Conservation (phyloP, 2,888 invertebrate species). For the Thera britannica region DNA sequence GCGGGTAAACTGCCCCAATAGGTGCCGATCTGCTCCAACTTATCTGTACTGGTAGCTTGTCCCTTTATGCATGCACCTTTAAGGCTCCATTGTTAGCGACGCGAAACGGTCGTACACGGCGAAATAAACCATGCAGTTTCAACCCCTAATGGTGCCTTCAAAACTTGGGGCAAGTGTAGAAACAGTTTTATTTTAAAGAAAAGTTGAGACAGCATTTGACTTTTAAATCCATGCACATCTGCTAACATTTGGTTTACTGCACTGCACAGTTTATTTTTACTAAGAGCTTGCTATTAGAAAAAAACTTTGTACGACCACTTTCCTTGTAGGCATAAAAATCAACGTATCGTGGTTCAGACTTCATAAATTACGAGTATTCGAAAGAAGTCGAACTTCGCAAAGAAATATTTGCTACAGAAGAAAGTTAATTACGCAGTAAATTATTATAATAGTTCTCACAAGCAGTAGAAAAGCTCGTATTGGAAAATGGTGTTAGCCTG, state of each 20-base stretch:
- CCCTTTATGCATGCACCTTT: too few relatives aligned
- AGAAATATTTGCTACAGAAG: background rate
- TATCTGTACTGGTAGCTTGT: too few relatives aligned
- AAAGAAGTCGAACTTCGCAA: background rate
- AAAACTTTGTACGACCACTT: background rate
- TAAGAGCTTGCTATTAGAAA: background rate
- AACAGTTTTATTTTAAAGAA: conserved; percentile 9
- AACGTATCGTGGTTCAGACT: too few relatives aligned
- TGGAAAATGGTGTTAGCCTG: conserved; percentile 18
- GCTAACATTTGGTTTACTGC: background rate
- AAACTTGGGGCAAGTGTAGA: conserved; percentile 4
- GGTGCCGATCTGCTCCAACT: too few relatives aligned
- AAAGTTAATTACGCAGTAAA: background rate
- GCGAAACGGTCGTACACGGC: background rate
- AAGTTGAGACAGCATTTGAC: conserved; percentile 6
- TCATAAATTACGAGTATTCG: too few relatives aligned
- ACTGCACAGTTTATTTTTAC: background rate
- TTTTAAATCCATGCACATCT: conserved; percentile 10
- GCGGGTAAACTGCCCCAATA: too few relatives aligned
- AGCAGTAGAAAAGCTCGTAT: background rate
- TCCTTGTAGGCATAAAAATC: too few relatives aligned
- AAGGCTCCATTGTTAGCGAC: background rate
- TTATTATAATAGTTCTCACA: background rate
- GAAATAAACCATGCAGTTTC: background rate
- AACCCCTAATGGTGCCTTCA: background rate